Evolutionary conservation across 2,797 vertebrate genomes (phyloP).

Genomic region (Neoniphon sammara): DNA sequence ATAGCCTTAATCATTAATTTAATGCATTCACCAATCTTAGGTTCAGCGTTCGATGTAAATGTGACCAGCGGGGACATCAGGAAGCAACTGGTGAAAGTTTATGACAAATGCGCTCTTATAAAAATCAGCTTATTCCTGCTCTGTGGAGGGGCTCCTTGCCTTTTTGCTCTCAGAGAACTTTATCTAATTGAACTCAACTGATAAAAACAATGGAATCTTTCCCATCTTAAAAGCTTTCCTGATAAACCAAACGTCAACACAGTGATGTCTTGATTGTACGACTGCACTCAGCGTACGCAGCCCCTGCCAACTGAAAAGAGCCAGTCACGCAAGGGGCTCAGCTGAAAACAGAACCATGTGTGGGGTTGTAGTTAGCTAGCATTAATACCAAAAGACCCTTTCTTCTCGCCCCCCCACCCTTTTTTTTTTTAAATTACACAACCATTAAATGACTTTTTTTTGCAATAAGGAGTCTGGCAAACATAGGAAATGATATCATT

Average conservation of each 20-base stretch:
- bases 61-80: neutral
- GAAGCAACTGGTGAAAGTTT: conserved; percentile 21
- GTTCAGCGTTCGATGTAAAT: conserved; percentile 17
- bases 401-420: conserved; percentile 50
- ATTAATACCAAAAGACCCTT: conserved; percentile 77
- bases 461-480: conserved; percentile 67
- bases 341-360: conserved; percentile 86
- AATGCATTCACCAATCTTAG: conserved; percentile 14
- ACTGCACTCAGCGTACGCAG: conserved; percentile 58
- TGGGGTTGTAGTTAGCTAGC: conserved; percentile 75
- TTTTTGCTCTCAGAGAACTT: conserved; percentile 30
- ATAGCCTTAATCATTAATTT: conserved; percentile 11
- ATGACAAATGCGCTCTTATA: conserved; percentile 10
- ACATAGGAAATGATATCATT: conserved; percentile 80
- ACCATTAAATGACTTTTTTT: conserved; percentile 71
- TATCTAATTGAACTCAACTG: conserved; percentile 62
- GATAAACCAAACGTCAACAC: conserved; percentile 77
- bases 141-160: conserved; percentile 3
- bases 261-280: conserved; percentile 74
- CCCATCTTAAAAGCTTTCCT: conserved; percentile 73
- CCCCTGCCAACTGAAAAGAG: conserved; percentile 76
- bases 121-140: neutral
- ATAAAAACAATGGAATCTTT: conserved; percentile 74
- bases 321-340: conserved; percentile 82
- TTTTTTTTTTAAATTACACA: conserved; percentile 56